Conservation (phyloP, 2,888 invertebrate genomes). For the Heteropelma amictum region DNA sequence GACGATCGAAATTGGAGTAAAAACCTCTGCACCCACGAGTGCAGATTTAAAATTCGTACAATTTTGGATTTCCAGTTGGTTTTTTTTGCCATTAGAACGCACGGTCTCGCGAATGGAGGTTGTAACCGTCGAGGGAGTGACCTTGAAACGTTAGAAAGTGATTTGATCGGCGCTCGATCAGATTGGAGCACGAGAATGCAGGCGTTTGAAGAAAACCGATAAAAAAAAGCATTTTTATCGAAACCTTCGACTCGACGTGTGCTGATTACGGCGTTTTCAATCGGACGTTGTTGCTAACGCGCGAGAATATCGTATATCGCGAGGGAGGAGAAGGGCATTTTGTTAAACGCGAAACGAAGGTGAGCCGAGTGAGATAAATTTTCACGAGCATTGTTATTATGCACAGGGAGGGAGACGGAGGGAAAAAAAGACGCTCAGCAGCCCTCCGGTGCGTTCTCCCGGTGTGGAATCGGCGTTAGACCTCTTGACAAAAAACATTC, state of each 20-base stretch:
- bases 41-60: too few relatives aligned
- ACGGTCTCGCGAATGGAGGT: too few relatives aligned
- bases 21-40: too few relatives aligned
- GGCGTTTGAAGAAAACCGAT: too few relatives aligned
- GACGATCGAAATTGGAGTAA: too few relatives aligned
- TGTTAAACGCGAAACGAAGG: slow-evolving; percentile 50
- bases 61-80: neutral
- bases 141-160: neutral
- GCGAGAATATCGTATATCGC: slow-evolving; percentile 19
- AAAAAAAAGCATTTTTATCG: too few relatives aligned
- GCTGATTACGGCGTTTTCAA: too few relatives aligned
- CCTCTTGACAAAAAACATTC: slow-evolving; percentile 68
- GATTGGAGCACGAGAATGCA: too few relatives aligned
- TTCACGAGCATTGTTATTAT: too few relatives aligned
- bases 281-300: too few relatives aligned
- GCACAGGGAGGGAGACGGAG: neutral
- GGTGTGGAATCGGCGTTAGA: slow-evolving; percentile 45
- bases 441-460: slow-evolving; percentile 53
- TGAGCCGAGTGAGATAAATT: slow-evolving; percentile 51
- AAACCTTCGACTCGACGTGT: too few relatives aligned
- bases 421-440: slow-evolving; percentile 17
- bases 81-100: neutral
- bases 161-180: neutral
- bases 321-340: slow-evolving; percentile 46
- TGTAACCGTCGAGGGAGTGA: neutral